phyloP scores from a whole-genome alignment of 2,888 invertebrate genomes.

The Ceratothoa steindachneri region DNA sequence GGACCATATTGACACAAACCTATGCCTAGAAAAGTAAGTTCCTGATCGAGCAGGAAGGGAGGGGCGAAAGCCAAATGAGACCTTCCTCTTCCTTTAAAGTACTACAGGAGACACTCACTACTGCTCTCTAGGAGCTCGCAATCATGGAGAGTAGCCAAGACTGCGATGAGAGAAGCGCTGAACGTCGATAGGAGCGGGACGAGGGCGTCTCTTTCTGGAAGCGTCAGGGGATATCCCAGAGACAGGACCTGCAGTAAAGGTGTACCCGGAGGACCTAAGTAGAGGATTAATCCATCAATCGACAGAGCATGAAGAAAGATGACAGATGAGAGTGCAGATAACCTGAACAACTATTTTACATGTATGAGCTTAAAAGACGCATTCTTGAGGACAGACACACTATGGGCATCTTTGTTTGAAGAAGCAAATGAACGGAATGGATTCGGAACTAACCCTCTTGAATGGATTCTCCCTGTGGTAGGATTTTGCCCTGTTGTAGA shows the following conservation, averaged over 20 bases:
- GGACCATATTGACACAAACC: no score
- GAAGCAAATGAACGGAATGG: no score
- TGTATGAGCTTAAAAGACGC: not conserved
- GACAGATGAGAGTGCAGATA: not conserved
- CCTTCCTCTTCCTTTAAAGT: no score
- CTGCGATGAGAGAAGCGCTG: constrained; percentile 73
- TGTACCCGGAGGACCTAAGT: constrained; percentile 5
- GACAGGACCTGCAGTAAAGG: constrained; percentile 63
- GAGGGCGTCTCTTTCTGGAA: constrained; percentile 64
- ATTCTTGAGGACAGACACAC: no score
- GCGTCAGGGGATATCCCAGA: constrained; percentile 62
- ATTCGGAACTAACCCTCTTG: not conserved
- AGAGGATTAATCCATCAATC: constrained; percentile 4
- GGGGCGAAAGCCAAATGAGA: no score
- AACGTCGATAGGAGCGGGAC: constrained; percentile 77
- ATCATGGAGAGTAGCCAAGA: constrained; percentile 78
- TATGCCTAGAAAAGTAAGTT: no score
- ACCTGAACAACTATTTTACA: not conserved
- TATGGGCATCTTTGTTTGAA: no score
- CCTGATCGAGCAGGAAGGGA: no score
- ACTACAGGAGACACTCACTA: not conserved
- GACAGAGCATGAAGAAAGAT: not conserved
- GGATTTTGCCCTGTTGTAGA: constrained; percentile 61
- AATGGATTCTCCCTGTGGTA: not conserved
- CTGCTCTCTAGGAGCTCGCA: constrained; percentile 66